These are phyloP conservation scores for Xylocopa sonorina DNA, from an alignment of 1,140 invertebrate species.

Conservation along the genomic window DNA sequence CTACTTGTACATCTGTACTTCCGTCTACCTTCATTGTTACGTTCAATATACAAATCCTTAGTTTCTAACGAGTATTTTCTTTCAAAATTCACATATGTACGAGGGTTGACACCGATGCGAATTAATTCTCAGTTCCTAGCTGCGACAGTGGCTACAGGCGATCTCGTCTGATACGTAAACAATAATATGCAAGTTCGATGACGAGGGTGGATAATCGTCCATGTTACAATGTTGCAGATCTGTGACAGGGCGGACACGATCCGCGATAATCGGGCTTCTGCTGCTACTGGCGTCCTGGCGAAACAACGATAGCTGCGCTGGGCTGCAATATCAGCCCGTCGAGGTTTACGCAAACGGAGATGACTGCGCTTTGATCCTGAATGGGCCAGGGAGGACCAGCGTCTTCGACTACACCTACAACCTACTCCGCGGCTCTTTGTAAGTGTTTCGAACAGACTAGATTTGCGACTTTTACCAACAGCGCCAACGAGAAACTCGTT, in stretches of 20 bases:
- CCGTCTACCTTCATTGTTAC: too few relatives aligned
- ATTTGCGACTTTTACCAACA: too few relatives aligned
- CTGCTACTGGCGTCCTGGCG: conserved; percentile 46
- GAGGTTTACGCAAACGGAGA: conserved; percentile 79
- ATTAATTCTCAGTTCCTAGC: neutral
- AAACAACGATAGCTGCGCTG: conserved; percentile 47
- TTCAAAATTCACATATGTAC: too few relatives aligned
- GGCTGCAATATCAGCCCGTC: conserved; percentile 75
- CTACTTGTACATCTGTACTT: too few relatives aligned
- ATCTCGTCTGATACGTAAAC: too few relatives aligned
- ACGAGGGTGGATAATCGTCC: conserved; percentile 32
- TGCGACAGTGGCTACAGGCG: neutral
- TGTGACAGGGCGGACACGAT: conserved; percentile 58
- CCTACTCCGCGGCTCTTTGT: conserved; percentile 87
- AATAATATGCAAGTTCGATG: conserved; percentile 11
- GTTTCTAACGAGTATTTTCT: too few relatives aligned
- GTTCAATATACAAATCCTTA: too few relatives aligned
- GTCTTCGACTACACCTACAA: conserved; percentile 92
- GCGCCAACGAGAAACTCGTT: too few relatives aligned
- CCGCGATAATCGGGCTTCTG: conserved; percentile 59
- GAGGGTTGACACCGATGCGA: neutral
- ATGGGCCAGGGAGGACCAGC: conserved; percentile 88
- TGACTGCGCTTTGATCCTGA: conserved; percentile 90
- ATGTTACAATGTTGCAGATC: conserved; percentile 60
- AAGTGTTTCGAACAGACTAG: conserved; percentile 77